Conservation (phyloP, 1,140 invertebrate species). For the Zaprionus tsacasi region DNA sequence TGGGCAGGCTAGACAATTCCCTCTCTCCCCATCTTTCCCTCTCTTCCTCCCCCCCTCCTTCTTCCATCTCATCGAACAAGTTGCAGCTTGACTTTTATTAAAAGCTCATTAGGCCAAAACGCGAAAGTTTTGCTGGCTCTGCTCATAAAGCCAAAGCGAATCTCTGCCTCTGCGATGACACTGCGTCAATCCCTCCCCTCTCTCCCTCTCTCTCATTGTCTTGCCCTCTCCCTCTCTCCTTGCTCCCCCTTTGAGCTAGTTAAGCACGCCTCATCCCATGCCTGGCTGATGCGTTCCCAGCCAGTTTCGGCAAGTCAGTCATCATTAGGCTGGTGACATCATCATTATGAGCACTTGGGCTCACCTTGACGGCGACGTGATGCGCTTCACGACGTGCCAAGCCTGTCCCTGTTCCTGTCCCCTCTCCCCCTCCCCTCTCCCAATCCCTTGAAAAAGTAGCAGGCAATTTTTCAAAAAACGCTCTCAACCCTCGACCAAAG, state of each 20-base stretch:
- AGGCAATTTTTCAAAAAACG: conserved; percentile 75
- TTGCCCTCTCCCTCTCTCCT: background rate
- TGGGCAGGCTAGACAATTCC: background rate
- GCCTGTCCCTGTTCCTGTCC: background rate
- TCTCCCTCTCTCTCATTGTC: background rate
- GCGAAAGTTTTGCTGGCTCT: conserved; percentile 61
- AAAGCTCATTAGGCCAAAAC: conserved; percentile 74
- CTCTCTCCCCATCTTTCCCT: background rate
- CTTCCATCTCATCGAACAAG: conserved; percentile 23
- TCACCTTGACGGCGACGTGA: conserved; percentile 16
- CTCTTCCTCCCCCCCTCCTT: background rate
- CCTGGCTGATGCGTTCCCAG: background rate
- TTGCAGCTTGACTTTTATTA: conserved; percentile 77
- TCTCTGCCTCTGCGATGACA: conserved; percentile 6
- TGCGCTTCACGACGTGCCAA: conserved; percentile 3
- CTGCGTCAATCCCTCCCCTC: conserved; percentile 13
- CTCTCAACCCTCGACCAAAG: conserved; percentile 40
- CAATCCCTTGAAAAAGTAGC: conserved; percentile 49
- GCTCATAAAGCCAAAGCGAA: conserved; percentile 35
- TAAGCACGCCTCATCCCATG: background rate
- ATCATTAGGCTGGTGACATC: conserved; percentile 20
- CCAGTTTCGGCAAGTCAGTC: conserved; percentile 12
- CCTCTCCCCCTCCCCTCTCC: background rate
- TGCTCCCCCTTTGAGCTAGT: background rate
- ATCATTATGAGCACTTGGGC: conserved; percentile 9